Conservation (phyloP, 2,888 invertebrate genomes). For the Rambutsinella grinnellia region DNA sequence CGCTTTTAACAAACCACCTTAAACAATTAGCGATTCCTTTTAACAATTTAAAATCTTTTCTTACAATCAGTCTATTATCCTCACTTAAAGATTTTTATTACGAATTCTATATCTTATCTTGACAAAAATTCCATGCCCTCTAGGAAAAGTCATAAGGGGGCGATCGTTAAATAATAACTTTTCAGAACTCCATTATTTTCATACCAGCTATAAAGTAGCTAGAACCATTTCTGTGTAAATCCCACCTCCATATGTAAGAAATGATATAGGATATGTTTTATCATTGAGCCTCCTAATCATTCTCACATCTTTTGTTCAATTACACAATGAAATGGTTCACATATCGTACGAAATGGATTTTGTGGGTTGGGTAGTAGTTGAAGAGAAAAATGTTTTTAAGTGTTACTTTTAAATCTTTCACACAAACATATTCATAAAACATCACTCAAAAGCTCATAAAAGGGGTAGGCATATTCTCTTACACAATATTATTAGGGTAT, state of each 20-base stretch:
- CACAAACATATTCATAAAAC: not conserved
- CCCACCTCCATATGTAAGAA: too few species aligned
- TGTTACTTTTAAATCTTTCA: not conserved
- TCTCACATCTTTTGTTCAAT: not conserved
- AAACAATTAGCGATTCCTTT: not conserved
- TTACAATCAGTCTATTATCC: not conserved
- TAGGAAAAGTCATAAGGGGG: not conserved
- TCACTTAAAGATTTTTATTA: not conserved
- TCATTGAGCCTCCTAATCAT: not conserved
- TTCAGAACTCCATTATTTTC: not conserved
- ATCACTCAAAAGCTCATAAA: not conserved
- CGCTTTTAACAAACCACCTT: not conserved
- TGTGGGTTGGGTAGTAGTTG: not conserved
- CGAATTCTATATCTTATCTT: not conserved
- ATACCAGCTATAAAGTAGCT: too few species aligned
- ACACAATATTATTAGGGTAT: too few species aligned
- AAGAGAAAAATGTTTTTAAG: not conserved
- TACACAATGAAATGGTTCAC: not conserved
- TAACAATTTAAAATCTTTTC: not conserved
- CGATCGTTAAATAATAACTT: not conserved
- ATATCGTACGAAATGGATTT: not conserved
- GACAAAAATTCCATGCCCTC: not conserved
- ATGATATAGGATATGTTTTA: not conserved
- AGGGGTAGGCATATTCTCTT: not conserved
- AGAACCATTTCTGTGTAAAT: too few species aligned